Conservation (phyloP, 2,113 vertebrate genomes). For the Hippocampus guttulatus region DNA sequence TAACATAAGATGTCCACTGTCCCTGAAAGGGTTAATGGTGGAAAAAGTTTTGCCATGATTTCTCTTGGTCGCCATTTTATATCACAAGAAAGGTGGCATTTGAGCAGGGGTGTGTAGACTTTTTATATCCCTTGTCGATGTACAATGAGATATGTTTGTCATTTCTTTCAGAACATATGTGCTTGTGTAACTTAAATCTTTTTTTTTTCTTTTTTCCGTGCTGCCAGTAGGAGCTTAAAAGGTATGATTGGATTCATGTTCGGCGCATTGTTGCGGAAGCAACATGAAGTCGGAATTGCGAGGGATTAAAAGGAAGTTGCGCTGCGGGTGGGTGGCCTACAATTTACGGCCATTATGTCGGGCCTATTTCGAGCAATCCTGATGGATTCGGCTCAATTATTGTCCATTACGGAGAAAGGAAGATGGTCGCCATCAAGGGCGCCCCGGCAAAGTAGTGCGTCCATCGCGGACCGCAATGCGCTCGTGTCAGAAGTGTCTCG, state of each 20-base stretch:
- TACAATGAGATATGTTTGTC: not conserved
- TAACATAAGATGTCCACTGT: too few species aligned
- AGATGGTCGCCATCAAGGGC: conserved; percentile 75
- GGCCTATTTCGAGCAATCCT: conserved; percentile 79
- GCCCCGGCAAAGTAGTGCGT: conserved; percentile 69
- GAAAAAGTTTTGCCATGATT: too few species aligned
- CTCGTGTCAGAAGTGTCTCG: conserved; percentile 30
- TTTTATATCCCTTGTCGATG: not conserved
- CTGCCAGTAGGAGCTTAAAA: conserved; percentile 33
- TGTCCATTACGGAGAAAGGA: conserved; percentile 88
- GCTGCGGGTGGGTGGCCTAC: conserved; percentile 71
- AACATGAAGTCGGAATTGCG: conserved; percentile 62
- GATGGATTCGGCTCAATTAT: conserved; percentile 90
- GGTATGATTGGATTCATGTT: conserved; percentile 56
- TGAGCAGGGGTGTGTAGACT: not conserved
- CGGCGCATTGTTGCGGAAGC: conserved; percentile 49
- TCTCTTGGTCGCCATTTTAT: not conserved
- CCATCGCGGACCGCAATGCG: conserved; percentile 23
- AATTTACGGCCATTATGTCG: conserved; percentile 82
- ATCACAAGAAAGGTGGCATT: not conserved
- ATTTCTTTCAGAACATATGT: not conserved
- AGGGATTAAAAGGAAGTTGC: conserved; percentile 45
- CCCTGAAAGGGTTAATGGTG: too few species aligned
- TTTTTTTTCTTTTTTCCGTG: not conserved
- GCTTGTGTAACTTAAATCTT: not conserved